Evolutionary conservation across 1,140 invertebrate species (phyloP), one percentile per base, ranked within the genome.

Genomic region (Camponotus floridanus): DNA sequence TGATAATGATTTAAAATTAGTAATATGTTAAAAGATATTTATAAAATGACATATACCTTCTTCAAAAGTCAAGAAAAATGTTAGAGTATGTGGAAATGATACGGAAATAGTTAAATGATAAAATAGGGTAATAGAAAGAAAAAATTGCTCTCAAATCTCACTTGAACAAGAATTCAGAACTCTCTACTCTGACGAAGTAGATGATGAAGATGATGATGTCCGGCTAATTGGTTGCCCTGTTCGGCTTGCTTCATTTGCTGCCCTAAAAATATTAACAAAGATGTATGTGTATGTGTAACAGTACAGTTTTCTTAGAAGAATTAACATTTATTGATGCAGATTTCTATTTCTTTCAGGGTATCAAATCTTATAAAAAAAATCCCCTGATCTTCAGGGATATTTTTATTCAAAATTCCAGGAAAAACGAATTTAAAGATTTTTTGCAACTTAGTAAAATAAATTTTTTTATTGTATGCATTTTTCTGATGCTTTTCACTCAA

Each of bases 171-270:
- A 92, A 88, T 90, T 93, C 15, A 57, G 91, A 92, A 88, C 89
- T 51, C 15, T 51, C 15, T 92, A 88, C 88, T 94, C 78, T 45
- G 89, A 86, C 26, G 89, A 83, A 42, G 90, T 88, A 59, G 91
- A 88, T 64, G 94, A 92, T 18, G 94, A 92, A 65, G 93, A 91
- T n/a, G 93, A 93, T 8, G 93, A 92, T 48, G 92, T 91, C 88
- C 93, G 94, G 74, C 92, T 92, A 86, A 80, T 94, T 55, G 76
- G 64, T 48, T 80, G 76, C 57, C 76, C 76, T 42, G 76, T 80
- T 57, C 76, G 64, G 67, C 68, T 94, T n/a, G 93, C 91, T 90
- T 94, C 94, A 85, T 93, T 92, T 3, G 93, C 92, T 88, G 92
- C 92, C 80, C 94, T 95, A 68, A 88, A 76, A 86, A 67, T 76